Conservation (phyloP, 2,113 vertebrate genomes). For the Vicugna pacos region DNA sequence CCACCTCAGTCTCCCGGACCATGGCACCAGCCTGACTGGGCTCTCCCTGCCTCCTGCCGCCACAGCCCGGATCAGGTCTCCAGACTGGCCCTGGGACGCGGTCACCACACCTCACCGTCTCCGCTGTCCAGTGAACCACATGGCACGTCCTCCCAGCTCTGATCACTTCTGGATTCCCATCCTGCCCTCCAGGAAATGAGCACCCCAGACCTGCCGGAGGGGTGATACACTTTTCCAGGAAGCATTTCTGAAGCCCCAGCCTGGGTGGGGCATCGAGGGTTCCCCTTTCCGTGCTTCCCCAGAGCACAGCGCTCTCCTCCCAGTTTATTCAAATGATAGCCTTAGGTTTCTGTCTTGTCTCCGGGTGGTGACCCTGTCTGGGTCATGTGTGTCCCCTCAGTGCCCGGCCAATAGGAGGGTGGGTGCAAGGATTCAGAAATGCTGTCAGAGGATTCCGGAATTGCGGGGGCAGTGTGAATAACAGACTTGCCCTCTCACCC, state of each 20-base stretch:
- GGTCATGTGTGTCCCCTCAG: not conserved
- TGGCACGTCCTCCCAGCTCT: not conserved
- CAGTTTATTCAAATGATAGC: rapidly evolving
- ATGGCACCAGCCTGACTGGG: rapidly evolving
- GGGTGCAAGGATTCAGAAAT: not conserved
- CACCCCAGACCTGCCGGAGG: not conserved
- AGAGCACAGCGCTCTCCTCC: rapidly evolving
- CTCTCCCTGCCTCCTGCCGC: not conserved
- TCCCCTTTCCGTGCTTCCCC: rapidly evolving
- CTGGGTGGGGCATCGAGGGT: rapidly evolving
- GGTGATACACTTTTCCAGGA: not conserved
- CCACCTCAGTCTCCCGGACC: not conserved
- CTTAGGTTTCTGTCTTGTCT: not conserved
- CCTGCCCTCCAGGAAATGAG: not conserved
- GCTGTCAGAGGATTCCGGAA: not conserved
- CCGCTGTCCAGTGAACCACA: not conserved
- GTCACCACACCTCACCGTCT: not conserved
- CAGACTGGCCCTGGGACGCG: not conserved
- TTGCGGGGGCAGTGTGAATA: rapidly evolving
- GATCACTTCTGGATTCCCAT: not conserved
- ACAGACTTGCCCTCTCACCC: not conserved
- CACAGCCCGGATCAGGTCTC: not conserved
- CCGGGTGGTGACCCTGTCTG: rapidly evolving
- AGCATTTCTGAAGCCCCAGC: not conserved
- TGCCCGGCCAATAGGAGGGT: rapidly evolving